Conservation (phyloP, 2,113 vertebrate species). For the Colinus virginianus region DNA sequence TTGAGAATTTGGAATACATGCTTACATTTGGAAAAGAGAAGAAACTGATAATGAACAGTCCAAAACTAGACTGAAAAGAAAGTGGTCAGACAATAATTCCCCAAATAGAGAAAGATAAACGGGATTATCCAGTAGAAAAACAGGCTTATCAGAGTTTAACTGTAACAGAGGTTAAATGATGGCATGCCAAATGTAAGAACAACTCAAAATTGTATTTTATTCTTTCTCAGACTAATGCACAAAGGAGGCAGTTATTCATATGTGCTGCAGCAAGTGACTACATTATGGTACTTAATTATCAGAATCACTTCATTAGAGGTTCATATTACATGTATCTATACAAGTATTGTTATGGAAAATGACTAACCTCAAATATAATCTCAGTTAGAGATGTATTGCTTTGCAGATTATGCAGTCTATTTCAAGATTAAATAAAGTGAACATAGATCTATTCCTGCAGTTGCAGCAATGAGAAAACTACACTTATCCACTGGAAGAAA, state of each 20-base stretch:
- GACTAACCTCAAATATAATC: neutral
- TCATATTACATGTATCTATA: neutral
- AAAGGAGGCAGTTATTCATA: neutral
- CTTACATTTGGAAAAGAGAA: neutral
- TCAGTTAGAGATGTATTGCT: neutral
- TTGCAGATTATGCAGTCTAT: neutral
- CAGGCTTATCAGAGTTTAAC: neutral
- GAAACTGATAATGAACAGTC: neutral
- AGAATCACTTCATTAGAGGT: neutral
- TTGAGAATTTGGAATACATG: neutral
- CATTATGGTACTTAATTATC: neutral
- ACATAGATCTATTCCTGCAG: neutral
- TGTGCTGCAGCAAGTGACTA: neutral
- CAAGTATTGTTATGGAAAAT: neutral
- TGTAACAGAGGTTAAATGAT: neutral
- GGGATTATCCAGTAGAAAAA: neutral
- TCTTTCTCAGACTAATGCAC: neutral
- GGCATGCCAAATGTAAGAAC: neutral
- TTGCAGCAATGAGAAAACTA: neutral
- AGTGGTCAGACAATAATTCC: neutral
- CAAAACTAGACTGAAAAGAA: neutral
- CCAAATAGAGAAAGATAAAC: neutral
- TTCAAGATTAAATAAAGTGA: neutral
- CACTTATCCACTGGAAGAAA: neutral
- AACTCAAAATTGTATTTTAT: neutral